A percentile compares a stretch with the other conserved stretches of the same genome.
Evolutionary conservation across 2,797 vertebrate genomes (phyloP).

Genomic region (Ctenochaetus hawaiiensis): DNA sequence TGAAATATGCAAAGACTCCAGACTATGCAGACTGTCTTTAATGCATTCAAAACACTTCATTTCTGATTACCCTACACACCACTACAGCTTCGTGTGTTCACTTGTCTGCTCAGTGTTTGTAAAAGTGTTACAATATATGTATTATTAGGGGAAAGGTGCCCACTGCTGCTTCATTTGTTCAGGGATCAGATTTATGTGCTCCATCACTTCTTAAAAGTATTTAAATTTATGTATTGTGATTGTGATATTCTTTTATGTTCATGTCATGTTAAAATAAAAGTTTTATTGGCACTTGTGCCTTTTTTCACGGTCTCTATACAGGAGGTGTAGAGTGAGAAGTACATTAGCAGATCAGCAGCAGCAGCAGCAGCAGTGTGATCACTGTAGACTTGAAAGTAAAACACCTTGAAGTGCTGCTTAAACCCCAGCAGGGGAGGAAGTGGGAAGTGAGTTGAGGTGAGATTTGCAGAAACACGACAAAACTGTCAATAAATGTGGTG

Average conservation of each 20-base stretch:
- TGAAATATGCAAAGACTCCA: not conserved
- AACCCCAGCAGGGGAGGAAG: not conserved
- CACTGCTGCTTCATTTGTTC: not conserved
- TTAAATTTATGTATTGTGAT: too few relatives aligned
- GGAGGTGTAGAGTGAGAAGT: not conserved
- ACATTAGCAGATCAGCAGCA: not conserved
- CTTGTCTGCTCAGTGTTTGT: not conserved
- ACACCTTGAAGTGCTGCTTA: not conserved
- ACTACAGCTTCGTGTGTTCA: not conserved
- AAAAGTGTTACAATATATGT: not conserved
- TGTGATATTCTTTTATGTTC: not conserved
- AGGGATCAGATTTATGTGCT: not conserved
- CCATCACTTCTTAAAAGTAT: not conserved
- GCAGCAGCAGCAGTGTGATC: not conserved
- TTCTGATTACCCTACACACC: not conserved
- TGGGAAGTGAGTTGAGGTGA: not conserved
- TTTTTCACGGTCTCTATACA: not conserved
- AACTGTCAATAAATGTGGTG: not conserved
- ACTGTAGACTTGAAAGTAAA: not conserved
- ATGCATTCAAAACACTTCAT: not conserved
- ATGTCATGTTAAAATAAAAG: not conserved
- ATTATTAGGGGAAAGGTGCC: not conserved
- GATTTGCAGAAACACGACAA: not conserved
- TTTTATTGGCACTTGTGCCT: not conserved
- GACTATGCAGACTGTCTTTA: not conserved